Evolutionary conservation across 1,140 invertebrate species (phyloP).

Genomic region (Drosophila lowei): DNA sequence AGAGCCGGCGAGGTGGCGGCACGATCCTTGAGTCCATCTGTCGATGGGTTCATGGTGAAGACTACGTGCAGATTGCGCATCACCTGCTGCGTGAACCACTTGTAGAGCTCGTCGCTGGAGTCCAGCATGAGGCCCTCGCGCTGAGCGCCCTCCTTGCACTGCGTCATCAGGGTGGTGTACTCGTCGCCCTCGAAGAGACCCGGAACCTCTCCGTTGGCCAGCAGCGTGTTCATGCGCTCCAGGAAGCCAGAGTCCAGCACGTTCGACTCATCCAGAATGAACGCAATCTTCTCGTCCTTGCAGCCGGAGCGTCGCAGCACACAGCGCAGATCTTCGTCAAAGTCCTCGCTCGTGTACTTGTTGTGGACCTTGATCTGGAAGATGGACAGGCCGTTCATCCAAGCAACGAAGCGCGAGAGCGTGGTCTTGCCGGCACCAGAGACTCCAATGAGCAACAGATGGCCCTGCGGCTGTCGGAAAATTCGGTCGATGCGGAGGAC

Average conservation of each 20-base stretch:
- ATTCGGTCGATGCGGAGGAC: slow-evolving; percentile 99
- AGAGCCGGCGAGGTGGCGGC: slow-evolving; percentile 99
- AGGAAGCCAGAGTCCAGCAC: slow-evolving; percentile 99
- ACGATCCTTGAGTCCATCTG: slow-evolving; percentile 98
- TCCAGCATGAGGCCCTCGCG: slow-evolving; percentile 99
- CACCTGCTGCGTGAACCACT: slow-evolving; percentile 98
- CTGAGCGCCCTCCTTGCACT: slow-evolving; percentile 99
- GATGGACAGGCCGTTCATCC: slow-evolving; percentile 99
- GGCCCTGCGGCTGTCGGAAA: slow-evolving; percentile 99
- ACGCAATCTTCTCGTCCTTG: slow-evolving; percentile 99
- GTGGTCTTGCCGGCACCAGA: slow-evolving; percentile 99
- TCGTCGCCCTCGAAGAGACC: slow-evolving; percentile 97
- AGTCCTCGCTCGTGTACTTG: slow-evolving; percentile 99
- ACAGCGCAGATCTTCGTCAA: slow-evolving; percentile 98
- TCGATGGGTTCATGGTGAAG: slow-evolving; percentile 99
- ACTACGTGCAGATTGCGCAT: slow-evolving; percentile 99
- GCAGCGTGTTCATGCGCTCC: slow-evolving; percentile 99
- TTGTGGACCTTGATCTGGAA: slow-evolving; percentile 99
- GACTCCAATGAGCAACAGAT: slow-evolving; percentile 97
- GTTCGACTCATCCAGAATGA: slow-evolving; percentile 99
- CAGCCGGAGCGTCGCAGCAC: slow-evolving; percentile 97
- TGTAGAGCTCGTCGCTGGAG: slow-evolving; percentile 99
- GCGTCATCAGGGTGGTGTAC: slow-evolving; percentile 99
- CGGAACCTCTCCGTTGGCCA: slow-evolving; percentile 98
- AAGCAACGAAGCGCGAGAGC: slow-evolving; percentile 98